Conservation (phyloP, 2,797 vertebrate genomes). For the Lithobates pipiens region DNA sequence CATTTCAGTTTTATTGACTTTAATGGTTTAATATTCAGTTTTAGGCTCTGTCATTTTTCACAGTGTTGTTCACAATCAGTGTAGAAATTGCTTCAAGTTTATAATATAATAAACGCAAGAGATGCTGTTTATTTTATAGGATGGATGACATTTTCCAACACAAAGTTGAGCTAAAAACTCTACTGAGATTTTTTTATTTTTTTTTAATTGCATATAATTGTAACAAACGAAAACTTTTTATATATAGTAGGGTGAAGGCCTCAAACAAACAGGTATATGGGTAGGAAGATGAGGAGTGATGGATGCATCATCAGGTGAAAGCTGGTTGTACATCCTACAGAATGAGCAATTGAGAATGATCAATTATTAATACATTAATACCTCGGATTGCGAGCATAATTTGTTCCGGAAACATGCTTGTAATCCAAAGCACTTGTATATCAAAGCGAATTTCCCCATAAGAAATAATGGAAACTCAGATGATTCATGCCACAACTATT, state of each 20-base stretch:
- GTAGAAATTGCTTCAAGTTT: constrained; percentile 29
- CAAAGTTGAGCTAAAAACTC: not conserved
- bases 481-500: too few species aligned
- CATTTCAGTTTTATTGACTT: constrained; percentile 41
- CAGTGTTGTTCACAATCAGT: constrained; percentile 28
- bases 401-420: too few species aligned
- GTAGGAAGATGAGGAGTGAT: too few species aligned
- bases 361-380: too few species aligned
- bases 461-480: too few species aligned
- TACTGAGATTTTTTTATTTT: constrained; percentile 1
- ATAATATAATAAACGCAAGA: constrained; percentile 37
- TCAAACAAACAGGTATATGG: not conserved
- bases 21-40: constrained; percentile 45
- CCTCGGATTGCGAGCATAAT: too few species aligned
- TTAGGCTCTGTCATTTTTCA: constrained; percentile 45
- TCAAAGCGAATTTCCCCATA: too few species aligned
- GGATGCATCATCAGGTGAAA: not conserved
- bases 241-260: not conserved
- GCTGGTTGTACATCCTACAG: not conserved
- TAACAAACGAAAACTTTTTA: not conserved
- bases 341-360: too few species aligned
- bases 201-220: not conserved
- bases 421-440: too few species aligned
- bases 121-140: constrained; percentile 23
- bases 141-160: constrained; percentile 4